These are phyloP conservation scores for Pipistrellus pipistrellus DNA, from an alignment of 2,797 vertebrate genomes.

Conservation along the genomic window DNA sequence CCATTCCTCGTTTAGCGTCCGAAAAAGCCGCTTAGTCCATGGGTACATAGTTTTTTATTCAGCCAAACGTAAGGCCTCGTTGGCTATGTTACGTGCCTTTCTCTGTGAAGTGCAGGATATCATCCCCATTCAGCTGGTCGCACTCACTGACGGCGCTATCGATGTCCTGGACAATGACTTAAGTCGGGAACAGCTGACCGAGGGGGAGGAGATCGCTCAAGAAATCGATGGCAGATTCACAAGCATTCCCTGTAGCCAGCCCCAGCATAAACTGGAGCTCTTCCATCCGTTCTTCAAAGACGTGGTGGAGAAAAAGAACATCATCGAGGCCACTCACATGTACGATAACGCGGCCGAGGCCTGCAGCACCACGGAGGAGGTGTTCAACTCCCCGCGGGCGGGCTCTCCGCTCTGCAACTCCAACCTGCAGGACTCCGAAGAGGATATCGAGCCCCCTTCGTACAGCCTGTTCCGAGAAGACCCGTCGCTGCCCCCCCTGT, in stretches of 20 bases:
- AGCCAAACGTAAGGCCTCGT: conserved; percentile 94
- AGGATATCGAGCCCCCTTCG: conserved; percentile 93
- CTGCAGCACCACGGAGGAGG: conserved; percentile 93
- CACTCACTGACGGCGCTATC: conserved; percentile 92
- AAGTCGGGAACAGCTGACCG: conserved; percentile 93
- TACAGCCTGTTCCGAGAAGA: conserved; percentile 93
- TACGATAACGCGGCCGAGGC: conserved; percentile 97
- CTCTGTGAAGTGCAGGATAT: conserved; percentile 98
- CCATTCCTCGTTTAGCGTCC: conserved; percentile 95
- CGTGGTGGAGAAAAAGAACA: conserved; percentile 94
- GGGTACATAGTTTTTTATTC: conserved; percentile 97
- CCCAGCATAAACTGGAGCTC: conserved; percentile 94
- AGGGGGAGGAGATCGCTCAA: conserved; percentile 96
- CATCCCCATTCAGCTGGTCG: conserved; percentile 96
- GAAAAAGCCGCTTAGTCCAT: conserved; percentile 95
- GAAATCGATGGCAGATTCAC: conserved; percentile 95
- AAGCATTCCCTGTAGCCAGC: conserved; percentile 91
- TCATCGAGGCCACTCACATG: conserved; percentile 97
- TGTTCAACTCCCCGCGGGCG: conserved; percentile 93
- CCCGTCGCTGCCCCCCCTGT: conserved; percentile 86
- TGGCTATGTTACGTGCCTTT: conserved; percentile 97
- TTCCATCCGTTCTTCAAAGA: conserved; percentile 96
- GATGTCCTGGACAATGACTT: conserved; percentile 93
- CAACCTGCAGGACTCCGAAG: conserved; percentile 94
- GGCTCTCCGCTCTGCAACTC: conserved; percentile 95